phyloP scores from a whole-genome alignment of 2,113 vertebrate genomes.

The Grammomys surdaster region DNA sequence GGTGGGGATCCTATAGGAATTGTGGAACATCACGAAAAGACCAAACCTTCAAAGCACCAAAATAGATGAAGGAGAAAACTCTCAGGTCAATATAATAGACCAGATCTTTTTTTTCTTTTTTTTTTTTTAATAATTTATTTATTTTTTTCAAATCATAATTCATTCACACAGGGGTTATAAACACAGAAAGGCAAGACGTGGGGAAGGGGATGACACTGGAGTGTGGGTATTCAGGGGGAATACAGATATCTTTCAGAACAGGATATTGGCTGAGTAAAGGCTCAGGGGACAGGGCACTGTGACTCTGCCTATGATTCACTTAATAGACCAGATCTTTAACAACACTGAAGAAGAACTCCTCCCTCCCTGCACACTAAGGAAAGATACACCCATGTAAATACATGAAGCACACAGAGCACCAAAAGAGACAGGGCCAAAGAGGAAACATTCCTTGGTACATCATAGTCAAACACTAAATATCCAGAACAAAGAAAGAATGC shows the following conservation, averaged over 20 bases:
- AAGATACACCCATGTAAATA: background rate
- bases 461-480: background rate
- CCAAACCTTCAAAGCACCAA: background rate
- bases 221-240: no score
- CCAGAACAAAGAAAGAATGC: background rate
- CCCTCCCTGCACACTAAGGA: background rate
- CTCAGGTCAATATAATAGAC: background rate
- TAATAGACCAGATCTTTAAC: background rate
- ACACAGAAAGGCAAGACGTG: no score
- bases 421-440: background rate
- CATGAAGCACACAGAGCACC: background rate
- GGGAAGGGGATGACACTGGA: no score
- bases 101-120: no score
- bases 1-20: background rate
- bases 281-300: no score
- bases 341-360: background rate
- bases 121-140: no score
- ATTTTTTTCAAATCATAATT: no score
- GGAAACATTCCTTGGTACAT: background rate
- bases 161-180: no score
- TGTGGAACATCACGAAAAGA: background rate
- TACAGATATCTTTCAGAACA: no score
- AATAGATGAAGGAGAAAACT: background rate
- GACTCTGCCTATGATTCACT: no score
- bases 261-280: no score